Base-by-base conservation (phyloP, 2,888 invertebrate species). In the Drosophila leonis region DNA sequence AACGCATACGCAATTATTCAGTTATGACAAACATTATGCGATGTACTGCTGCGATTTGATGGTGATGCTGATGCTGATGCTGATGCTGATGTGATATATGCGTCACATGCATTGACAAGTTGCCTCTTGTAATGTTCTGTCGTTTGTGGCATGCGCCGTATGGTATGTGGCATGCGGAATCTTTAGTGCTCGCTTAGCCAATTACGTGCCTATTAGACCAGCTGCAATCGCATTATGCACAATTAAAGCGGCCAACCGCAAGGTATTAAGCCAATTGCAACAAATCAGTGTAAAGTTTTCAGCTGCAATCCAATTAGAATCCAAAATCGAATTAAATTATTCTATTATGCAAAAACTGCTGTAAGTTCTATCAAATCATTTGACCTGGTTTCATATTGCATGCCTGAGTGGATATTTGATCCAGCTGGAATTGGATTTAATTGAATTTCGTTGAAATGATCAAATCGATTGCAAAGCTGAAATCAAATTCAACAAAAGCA, bases 21-120 rank as follows among this genome's bases (percentile, higher is more conserved):
- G 84, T 82, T 84, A 90, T 90, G 84, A 88, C 81, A 83, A 83
- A 80, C 72, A 83, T 83, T 76, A 80, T 80, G 87, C 60, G 52
- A 51, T 48, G 69, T 66, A 8, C 18, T 46, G 72, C 64, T 33
- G 48, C 57, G 61, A 55, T 60, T 60, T 57, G 52, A 52, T 60
- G 24, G 29, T 8, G 44, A 52, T 60, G 24, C 37, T 8, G 44
- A 33, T 33, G 42, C 42, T 41, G 55, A 67, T 35, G 33, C 39
- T 37, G 56, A 68, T 72, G 62, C 57, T 54, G 46, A 71, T 71
- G 64, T 88, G 83, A 90, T 82, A 75, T 84, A 82, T 80, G 65
- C 65, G 24, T 56, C 62, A 67, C 33, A 52, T 60, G 67, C 67
- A 78, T 73, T 75, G 75, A 75, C 71, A 70, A 65, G 71, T 80